Base-by-base conservation (phyloP, 2,797 vertebrate genomes). In the Pantherophis vulpinus region DNA sequence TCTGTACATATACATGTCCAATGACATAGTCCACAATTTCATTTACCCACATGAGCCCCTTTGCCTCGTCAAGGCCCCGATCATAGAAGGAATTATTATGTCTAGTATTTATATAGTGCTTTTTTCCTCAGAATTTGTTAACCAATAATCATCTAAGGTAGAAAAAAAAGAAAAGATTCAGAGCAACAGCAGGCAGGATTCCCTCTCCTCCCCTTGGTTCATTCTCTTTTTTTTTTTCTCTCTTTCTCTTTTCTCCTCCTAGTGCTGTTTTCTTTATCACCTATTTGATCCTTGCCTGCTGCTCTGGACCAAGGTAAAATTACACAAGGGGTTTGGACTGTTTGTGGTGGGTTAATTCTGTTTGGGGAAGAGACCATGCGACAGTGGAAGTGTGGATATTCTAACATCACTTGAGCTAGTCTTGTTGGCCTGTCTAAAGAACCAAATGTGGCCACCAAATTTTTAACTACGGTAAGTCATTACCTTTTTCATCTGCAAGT, bases 221-320 rank as follows among this genome's bases (percentile, higher is more conserved):
- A 90, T 13, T 51, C 8, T 90, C 25, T 89, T 11, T 92, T 92
- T 51, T 9, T 92, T 7, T 7, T 4, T 1, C 32, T 63, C 88
- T 90, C 59, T 90, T 25, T 90, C 70, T 89, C 13, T 89, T 42
- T 89, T 79, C 51, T 27, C 86, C 61, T 93, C 7, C 58, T 97
- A 99, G 99, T 0, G 98, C 95, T 16, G 98, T 99, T 58, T 99
- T 99, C 98, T 98, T 99, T 90, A 97, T 97, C 70, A 99, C 99
- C 60, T 99, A 99, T 95, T 93, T 99, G 97, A 98, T 98, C 89
- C 97, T 99, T 8, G 99, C 98, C 93, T 99, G 98, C 98, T 99
- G 98, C 96, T 97, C 98, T 6, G 98, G 97, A 96, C 98, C 98
- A 95, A 98, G 99, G 99, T 99, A 97, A 94, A 94, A 32, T 0